phyloP scores from a whole-genome alignment of 2,113 vertebrate genomes.

The Triplophysa tibetana region DNA sequence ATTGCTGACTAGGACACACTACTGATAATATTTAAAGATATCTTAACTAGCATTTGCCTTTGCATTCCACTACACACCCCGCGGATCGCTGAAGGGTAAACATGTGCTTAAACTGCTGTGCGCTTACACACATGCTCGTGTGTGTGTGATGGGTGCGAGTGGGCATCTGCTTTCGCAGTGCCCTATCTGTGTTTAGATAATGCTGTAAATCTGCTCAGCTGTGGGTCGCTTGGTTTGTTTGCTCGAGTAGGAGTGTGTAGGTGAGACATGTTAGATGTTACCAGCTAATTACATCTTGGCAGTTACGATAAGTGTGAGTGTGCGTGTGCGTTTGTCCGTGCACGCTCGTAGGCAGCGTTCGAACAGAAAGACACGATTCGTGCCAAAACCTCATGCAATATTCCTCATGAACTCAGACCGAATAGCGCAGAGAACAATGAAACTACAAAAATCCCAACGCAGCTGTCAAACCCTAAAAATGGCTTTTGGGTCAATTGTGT shows the following conservation, averaged over 20 bases:
- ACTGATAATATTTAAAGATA: no score
- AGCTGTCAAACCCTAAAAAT: conserved; percentile 36
- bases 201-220: conserved; percentile 39
- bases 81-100: background rate
- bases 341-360: conserved; percentile 33
- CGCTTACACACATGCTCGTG: background rate
- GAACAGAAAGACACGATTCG: conserved; percentile 20
- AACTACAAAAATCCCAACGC: conserved; percentile 3
- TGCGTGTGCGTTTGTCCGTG: conserved; percentile 37
- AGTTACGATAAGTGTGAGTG: conserved; percentile 41
- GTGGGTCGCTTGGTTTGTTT: conserved; percentile 48
- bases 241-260: conserved; percentile 56
- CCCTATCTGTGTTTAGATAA: conserved; percentile 33
- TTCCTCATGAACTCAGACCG: conserved; percentile 10
- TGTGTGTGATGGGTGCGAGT: conserved; percentile 12
- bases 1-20: background rate
- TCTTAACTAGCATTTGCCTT: no score
- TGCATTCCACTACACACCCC: background rate
- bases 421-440: conserved; percentile 10
- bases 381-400: conserved; percentile 2
- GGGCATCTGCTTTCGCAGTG: conserved; percentile 29
- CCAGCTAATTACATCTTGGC: conserved; percentile 59
- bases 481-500: conserved; percentile 31
- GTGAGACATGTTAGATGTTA: conserved; percentile 56
- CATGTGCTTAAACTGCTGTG: background rate